Evolutionary conservation across 2,888 invertebrate genomes (phyloP).

Genomic region (Ennomos fuscantarius): DNA sequence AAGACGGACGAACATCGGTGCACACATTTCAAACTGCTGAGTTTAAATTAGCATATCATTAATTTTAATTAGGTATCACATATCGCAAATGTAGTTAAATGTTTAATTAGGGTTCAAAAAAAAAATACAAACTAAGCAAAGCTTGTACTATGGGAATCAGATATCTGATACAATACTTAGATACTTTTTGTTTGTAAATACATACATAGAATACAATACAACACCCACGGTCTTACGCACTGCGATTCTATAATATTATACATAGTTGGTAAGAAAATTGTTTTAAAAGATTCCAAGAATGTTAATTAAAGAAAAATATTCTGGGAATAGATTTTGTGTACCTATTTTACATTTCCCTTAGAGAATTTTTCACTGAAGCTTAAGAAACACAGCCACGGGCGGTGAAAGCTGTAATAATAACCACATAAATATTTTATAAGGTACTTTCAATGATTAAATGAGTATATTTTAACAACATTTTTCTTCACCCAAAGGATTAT

Average conservation of each 20-base stretch:
- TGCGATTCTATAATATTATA: too few relatives aligned
- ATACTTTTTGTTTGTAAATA: too few relatives aligned
- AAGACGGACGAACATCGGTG: slow-evolving; percentile 16
- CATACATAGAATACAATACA: neutral
- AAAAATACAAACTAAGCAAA: too few relatives aligned
- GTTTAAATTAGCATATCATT: slow-evolving; percentile 6
- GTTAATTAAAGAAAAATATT: too few relatives aligned
- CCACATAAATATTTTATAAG: slow-evolving; percentile 1
- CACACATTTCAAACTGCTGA: slow-evolving; percentile 3
- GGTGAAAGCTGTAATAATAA: slow-evolving; percentile 5
- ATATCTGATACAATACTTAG: too few relatives aligned
- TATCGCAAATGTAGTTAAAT: neutral
- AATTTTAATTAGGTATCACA: neutral
- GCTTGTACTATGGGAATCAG: too few relatives aligned
- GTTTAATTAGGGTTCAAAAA: too few relatives aligned
- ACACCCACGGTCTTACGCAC: neutral
- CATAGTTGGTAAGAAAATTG: too few relatives aligned
- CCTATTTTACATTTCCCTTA: neutral
- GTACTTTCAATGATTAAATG: slow-evolving; percentile 2
- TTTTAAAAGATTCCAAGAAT: too few relatives aligned
- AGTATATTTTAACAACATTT: slow-evolving; percentile 1
- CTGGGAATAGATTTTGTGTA: too few relatives aligned
- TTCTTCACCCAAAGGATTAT: slow-evolving; percentile 1
- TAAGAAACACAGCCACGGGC: slow-evolving; percentile 15
- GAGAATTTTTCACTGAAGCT: neutral